Base-by-base conservation (phyloP, 2,888 invertebrate genomes). In the Melinopterus prodromus region DNA sequence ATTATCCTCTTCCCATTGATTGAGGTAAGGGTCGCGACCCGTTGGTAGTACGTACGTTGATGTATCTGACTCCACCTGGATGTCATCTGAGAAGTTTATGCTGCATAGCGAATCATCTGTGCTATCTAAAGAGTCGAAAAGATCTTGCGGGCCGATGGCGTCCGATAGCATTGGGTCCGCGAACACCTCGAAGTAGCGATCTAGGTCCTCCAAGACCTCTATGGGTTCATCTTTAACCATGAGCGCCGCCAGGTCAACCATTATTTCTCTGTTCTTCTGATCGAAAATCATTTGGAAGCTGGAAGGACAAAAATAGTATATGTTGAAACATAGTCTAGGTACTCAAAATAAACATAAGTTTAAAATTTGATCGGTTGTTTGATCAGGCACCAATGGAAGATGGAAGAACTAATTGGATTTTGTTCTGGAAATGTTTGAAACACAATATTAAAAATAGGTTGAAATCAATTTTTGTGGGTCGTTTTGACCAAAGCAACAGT, bases 151-250 rank as follows among this genome's bases (percentile, higher is more conserved):
- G 5, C 53, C 53, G 7, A 53, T 53, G 9, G 53, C 53, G 53
- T 53, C 53, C 2, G 53, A 53, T 12, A 53, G 53, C 53, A 53
- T 53, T 53, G 53, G 53, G 53, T 53, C 26, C 26, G 26, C 53
- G 53, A 53, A 53, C 53, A 26, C 26, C 26, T 53, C 53, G 53
- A 53, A 53, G 12, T 53, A 53, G 12, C 53, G 53, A 53, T 53
- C 53, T 6, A 53, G 53, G 53, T 53, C 53, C 53, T 53, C 53
- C 53, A 53, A 6, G 53, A 53, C 53, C 53, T 53, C 53, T 53
- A 53, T 53, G 53, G 53, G 53, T 53, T 53, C 53, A 53, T 53
- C 53, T 53, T 53, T 53, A 53, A 53, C 53, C 53, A 53, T 53
- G 5, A 53, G 53, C 5, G 53, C 53, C 53, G 53, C 53, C 53